Percentiles rank a stretch among this genome's conserved stretches.
phyloP scores from a whole-genome alignment of 2,888 invertebrate genomes.

The Acanthosoma haemorrhoidale region DNA sequence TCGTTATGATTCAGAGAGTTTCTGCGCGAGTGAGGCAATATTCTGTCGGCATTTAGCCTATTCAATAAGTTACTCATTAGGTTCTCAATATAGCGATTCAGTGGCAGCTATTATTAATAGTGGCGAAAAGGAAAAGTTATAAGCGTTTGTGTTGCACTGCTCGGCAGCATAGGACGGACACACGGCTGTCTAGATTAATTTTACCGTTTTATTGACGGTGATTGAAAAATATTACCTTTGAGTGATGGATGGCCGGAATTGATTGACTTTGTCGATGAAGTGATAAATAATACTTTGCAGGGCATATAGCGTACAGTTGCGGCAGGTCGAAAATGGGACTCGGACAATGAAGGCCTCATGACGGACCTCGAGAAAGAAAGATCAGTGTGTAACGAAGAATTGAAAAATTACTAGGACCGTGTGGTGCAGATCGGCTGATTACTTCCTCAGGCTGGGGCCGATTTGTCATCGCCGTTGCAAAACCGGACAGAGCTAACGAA shows the following conservation, averaged over 20 bases:
- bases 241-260: neutral
- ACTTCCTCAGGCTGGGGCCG: neutral
- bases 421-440: constrained; percentile 4
- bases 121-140: neutral
- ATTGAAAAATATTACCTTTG: neutral
- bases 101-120: neutral
- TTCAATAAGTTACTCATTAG: too few relatives aligned
- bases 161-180: neutral
- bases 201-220: neutral
- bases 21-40: too few relatives aligned
- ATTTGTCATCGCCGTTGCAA: constrained; percentile 2
- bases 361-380: neutral
- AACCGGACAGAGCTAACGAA: neutral
- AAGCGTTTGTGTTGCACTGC: neutral
- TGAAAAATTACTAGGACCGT: constrained; percentile 9
- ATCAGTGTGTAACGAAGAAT: too few relatives aligned
- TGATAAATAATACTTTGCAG: neutral
- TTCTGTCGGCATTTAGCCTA: too few relatives aligned
- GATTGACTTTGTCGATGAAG: neutral
- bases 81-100: too few relatives aligned
- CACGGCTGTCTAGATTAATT: neutral
- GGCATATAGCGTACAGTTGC: neutral
- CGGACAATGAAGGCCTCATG: neutral
- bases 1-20: too few relatives aligned
- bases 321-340: neutral